These are phyloP conservation scores for Tautogolabrus adspersus DNA, from an alignment of 2,113 vertebrate genomes.

Conservation along the genomic window DNA sequence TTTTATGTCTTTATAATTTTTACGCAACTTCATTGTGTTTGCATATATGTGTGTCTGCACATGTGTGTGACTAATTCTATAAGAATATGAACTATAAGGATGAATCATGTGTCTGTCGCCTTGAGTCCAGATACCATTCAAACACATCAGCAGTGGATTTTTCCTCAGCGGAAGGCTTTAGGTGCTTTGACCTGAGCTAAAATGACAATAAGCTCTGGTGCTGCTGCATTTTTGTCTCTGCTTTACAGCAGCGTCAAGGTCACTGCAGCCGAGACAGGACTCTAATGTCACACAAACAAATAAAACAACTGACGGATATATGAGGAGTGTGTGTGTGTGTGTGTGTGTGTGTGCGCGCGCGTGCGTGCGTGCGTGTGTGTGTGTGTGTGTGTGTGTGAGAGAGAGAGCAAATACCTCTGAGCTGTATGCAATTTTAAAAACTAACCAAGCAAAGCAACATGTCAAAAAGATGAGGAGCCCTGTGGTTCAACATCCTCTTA, in stretches of 20 bases:
- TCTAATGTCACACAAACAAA: slow-evolving; percentile 20
- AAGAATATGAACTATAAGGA: background rate
- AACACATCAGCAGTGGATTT: slow-evolving; percentile 20
- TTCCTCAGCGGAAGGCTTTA: slow-evolving; percentile 58
- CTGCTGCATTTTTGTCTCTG: slow-evolving; percentile 17
- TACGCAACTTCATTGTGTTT: background rate
- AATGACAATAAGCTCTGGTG: slow-evolving; percentile 9
- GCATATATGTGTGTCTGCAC: slow-evolving; percentile 7
- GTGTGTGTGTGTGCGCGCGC: background rate
- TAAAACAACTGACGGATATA: slow-evolving; percentile 9
- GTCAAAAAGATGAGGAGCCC: background rate
- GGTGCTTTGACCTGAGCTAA: slow-evolving; percentile 4
- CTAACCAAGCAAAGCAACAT: background rate
- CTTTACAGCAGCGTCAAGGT: slow-evolving; percentile 40
- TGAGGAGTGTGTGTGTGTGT: background rate
- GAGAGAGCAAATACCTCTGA: background rate
- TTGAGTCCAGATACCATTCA: slow-evolving; percentile 57
- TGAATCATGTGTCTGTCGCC: slow-evolving; percentile 40
- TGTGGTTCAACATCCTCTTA: background rate
- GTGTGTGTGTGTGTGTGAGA: background rate
- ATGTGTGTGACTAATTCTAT: background rate
- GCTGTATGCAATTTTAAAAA: background rate
- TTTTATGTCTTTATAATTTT: slow-evolving; percentile 4
- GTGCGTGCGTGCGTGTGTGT: background rate
- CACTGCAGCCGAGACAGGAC: background rate